Conservation (phyloP, 2,113 vertebrate genomes). For the Anas platyrhynchos region DNA sequence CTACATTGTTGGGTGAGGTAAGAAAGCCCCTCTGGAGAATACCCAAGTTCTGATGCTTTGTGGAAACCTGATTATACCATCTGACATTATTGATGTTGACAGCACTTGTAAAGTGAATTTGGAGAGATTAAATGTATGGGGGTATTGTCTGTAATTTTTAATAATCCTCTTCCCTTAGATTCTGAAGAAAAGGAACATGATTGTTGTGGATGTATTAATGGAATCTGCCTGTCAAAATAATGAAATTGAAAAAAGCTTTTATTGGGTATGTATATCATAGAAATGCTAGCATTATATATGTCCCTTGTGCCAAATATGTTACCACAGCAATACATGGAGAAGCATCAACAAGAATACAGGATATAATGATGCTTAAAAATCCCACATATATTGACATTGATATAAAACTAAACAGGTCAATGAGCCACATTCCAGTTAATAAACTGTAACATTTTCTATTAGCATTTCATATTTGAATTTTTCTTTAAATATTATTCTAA, state of each 20-base stretch:
- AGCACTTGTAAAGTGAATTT: constrained; percentile 49
- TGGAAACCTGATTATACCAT: constrained; percentile 32
- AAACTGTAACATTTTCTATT: not conserved
- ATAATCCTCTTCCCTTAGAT: constrained; percentile 29
- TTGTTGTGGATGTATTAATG: constrained; percentile 49
- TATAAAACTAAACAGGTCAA: not conserved
- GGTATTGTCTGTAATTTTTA: constrained; percentile 46
- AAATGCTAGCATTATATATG: constrained; percentile 49
- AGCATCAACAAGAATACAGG: constrained; percentile 23
- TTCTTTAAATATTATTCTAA: not conserved
- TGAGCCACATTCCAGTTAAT: not conserved
- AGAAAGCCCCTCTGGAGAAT: not conserved
- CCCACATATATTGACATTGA: not conserved
- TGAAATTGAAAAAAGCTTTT: constrained; percentile 39
- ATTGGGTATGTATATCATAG: constrained; percentile 50
- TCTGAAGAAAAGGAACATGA: not conserved
- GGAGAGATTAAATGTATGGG: constrained; percentile 43
- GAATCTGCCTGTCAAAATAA: constrained; percentile 64
- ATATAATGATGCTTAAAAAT: constrained; percentile 25
- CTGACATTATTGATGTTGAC: constrained; percentile 55
- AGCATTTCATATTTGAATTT: not conserved
- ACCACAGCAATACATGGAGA: constrained; percentile 48
- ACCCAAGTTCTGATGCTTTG: not conserved
- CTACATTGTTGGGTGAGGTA: not conserved
- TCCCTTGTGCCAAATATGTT: constrained; percentile 62